Evolutionary conservation across 2,797 vertebrate species (phyloP).

Genomic region (Phoeniculus purpureus): DNA sequence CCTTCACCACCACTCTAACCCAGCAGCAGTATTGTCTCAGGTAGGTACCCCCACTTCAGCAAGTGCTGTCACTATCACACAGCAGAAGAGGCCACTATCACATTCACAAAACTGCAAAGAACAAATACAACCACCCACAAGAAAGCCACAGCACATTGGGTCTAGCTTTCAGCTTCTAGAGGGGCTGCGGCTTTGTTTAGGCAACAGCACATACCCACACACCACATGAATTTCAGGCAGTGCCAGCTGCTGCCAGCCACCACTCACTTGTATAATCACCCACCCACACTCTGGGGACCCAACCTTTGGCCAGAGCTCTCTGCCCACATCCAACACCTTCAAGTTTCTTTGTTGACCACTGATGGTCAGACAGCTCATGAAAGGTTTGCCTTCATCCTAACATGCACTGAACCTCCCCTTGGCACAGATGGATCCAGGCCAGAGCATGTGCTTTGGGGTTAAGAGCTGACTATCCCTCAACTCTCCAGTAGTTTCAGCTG

Average conservation of each 20-base stretch:
- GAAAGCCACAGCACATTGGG: background rate
- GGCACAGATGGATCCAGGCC: background rate
- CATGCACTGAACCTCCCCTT: accelerated
- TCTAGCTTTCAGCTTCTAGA: background rate
- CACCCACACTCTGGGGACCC: accelerated
- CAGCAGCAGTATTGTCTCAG: accelerated
- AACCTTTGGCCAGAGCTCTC: background rate
- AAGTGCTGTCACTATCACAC: accelerated
- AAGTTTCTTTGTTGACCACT: background rate
- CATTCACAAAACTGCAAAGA: background rate
- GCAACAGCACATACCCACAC: background rate
- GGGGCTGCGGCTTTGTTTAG: background rate
- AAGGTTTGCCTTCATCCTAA: background rate
- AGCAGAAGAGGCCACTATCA: background rate
- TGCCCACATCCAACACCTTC: accelerated
- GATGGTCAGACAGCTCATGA: accelerated
- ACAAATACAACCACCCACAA: too few relatives aligned
- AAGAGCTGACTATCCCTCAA: accelerated
- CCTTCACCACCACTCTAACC: accelerated
- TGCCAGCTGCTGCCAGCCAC: background rate
- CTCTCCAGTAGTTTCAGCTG: background rate
- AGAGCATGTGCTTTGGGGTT: accelerated
- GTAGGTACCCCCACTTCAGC: background rate
- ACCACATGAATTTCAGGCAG: accelerated
- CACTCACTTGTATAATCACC: accelerated